Evolutionary conservation across 2,113 vertebrate species (phyloP).

Genomic region (Rhodinocichla rosea): DNA sequence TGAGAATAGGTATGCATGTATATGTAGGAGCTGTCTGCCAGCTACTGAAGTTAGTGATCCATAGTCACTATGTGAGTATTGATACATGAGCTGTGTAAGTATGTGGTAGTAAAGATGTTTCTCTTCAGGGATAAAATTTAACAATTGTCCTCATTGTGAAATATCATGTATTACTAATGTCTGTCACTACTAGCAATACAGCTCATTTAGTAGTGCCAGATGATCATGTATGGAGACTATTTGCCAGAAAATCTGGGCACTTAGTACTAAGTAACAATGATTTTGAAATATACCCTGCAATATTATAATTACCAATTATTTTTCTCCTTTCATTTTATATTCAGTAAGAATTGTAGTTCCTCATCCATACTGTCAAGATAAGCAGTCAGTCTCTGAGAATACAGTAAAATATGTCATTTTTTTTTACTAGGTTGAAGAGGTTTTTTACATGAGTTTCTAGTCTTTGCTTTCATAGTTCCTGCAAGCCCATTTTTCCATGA

Average conservation of each 20-base stretch:
- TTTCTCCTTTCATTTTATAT: not conserved
- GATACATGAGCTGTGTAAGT: not conserved
- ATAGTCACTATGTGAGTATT: not conserved
- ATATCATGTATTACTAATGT: slow-evolving; percentile 1
- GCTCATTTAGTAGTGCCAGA: not conserved
- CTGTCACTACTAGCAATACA: not conserved
- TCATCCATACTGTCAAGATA: not conserved
- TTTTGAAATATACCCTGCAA: slow-evolving; percentile 44
- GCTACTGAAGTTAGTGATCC: not conserved
- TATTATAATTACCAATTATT: slow-evolving; percentile 20
- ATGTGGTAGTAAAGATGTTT: not conserved
- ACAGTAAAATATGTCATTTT: not conserved
- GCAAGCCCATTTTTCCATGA: not conserved
- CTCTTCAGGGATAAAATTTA: slow-evolving; percentile 43
- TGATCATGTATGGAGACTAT: slow-evolving; percentile 9
- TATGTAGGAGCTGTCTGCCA: not conserved
- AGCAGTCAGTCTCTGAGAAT: not conserved
- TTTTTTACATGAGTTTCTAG: not conserved
- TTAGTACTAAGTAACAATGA: slow-evolving; percentile 1
- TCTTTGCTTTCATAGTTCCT: not conserved
- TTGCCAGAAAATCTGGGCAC: slow-evolving; percentile 21
- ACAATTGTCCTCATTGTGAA: slow-evolving; percentile 29
- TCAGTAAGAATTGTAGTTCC: not conserved
- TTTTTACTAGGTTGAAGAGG: not conserved
- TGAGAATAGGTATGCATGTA: not conserved